These are phyloP conservation scores for Drosophila suzukii DNA, from an alignment of 1,140 invertebrate genomes.

Conservation along the genomic window DNA sequence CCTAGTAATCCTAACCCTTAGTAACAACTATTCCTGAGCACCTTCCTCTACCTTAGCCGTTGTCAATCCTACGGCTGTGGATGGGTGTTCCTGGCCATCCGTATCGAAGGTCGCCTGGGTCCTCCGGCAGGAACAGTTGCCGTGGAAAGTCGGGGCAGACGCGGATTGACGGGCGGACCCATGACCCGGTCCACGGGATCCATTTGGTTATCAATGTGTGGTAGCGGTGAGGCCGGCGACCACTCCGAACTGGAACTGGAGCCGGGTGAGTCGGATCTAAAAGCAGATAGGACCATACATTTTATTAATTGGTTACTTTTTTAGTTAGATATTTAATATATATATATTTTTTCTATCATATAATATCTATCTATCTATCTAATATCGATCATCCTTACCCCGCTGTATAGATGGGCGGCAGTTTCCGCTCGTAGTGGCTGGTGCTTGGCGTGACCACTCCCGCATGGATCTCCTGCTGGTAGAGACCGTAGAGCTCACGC, in stretches of 20 bases:
- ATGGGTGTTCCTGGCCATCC: slow-evolving; percentile 57
- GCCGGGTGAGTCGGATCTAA: slow-evolving; percentile 79
- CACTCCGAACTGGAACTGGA: slow-evolving; percentile 84
- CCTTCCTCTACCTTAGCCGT: slow-evolving; percentile 7
- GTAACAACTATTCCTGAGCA: slow-evolving; percentile 70
- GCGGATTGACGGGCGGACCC: slow-evolving; percentile 78
- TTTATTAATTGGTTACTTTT: too few species aligned
- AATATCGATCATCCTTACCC: slow-evolving; percentile 65
- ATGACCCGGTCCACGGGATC: slow-evolving; percentile 74
- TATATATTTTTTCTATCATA: too few species aligned
- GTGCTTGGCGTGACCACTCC: slow-evolving; percentile 84
- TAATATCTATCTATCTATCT: too few species aligned
- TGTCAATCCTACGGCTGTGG: slow-evolving; percentile 34
- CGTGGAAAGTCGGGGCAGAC: slow-evolving; percentile 69
- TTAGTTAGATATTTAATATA: too few species aligned
- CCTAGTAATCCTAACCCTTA: slow-evolving; percentile 36
- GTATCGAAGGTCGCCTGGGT: slow-evolving; percentile 54
- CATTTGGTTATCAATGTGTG: slow-evolving; percentile 66
- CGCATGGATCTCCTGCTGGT: slow-evolving; percentile 93
- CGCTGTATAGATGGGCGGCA: slow-evolving; percentile 82
- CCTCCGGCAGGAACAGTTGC: slow-evolving; percentile 14
- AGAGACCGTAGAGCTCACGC: slow-evolving; percentile 93
- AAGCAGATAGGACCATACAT: not conserved
- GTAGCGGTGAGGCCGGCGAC: slow-evolving; percentile 80
- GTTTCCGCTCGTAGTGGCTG: slow-evolving; percentile 75